Evolutionary conservation across 1,140 invertebrate genomes (phyloP).

Genomic region (Drosophila jambulina): DNA sequence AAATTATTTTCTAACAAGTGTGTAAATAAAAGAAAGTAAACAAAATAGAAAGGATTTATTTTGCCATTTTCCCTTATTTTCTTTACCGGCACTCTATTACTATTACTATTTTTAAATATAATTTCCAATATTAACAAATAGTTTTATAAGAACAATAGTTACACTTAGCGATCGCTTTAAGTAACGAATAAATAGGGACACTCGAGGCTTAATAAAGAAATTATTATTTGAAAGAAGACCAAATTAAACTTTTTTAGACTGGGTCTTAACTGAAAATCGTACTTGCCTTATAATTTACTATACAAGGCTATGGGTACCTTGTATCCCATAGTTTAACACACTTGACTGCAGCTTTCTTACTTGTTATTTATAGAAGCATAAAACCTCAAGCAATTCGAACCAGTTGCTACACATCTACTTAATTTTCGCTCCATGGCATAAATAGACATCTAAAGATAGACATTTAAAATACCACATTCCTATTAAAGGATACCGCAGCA

Average conservation of each 20-base stretch:
- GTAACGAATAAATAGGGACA: too few relatives aligned
- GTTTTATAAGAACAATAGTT: too few relatives aligned
- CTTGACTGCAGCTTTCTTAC: neutral
- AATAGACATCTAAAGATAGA: conserved; percentile 49
- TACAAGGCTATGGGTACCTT: neutral
- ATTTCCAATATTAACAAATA: too few relatives aligned
- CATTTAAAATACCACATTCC: conserved; percentile 28
- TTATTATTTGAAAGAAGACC: too few relatives aligned
- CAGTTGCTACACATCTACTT: conserved; percentile 11
- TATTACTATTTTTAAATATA: too few relatives aligned
- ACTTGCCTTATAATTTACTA: neutral
- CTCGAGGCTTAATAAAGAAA: too few relatives aligned
- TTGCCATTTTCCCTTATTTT: too few relatives aligned
- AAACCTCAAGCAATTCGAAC: conserved; percentile 4
- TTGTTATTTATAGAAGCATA: conserved; percentile 15
- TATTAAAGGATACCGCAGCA: conserved; percentile 7
- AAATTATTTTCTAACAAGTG: neutral
- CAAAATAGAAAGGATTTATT: too few relatives aligned
- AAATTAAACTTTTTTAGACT: too few relatives aligned
- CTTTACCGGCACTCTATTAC: too few relatives aligned
- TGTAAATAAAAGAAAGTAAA: neutral
- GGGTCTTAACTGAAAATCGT: too few relatives aligned
- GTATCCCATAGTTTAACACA: neutral
- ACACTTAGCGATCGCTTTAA: too few relatives aligned
- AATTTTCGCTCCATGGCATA: neutral